Percentiles rank a stretch among this genome's conserved stretches.
These are phyloP conservation scores for Scaptodrosophila latifasciaeformis DNA, from an alignment of 2,888 invertebrate species.

Conservation along the genomic window DNA sequence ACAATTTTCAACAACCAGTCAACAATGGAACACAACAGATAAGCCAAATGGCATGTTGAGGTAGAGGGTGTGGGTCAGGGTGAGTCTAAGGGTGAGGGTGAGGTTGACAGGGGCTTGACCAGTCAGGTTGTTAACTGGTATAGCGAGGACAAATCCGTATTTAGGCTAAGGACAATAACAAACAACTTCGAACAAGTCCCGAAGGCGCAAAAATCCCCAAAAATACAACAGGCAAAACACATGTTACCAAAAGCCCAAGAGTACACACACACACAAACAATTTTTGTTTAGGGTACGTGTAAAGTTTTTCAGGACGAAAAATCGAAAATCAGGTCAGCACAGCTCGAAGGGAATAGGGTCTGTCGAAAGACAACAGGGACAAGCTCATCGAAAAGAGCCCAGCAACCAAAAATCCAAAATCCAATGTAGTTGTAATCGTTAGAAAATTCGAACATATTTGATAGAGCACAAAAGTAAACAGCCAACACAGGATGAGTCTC, in stretches of 20 bases:
- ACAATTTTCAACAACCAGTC: conserved; percentile 44
- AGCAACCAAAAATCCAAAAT: too few relatives aligned
- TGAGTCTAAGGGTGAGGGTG: neutral
- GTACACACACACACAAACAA: too few relatives aligned
- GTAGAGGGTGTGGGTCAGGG: neutral
- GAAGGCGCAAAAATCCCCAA: conserved; percentile 10
- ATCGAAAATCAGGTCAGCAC: conserved; percentile 62
- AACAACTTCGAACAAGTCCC: conserved; percentile 45
- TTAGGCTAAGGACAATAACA: conserved; percentile 46
- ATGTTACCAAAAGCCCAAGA: conserved; percentile 50
- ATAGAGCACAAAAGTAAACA: conserved; percentile 71
- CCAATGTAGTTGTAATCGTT: conserved; percentile 63
- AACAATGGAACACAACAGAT: neutral
- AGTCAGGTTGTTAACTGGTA: conserved; percentile 57
- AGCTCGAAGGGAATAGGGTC: conserved; percentile 8
- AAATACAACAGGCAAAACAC: conserved; percentile 62
- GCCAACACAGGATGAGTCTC: too few relatives aligned
- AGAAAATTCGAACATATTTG: conserved; percentile 72
- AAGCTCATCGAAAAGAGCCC: too few relatives aligned
- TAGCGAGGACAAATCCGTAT: conserved; percentile 60
- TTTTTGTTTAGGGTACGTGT: neutral
- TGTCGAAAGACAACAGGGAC: too few relatives aligned
- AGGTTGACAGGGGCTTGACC: neutral
- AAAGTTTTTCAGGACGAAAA: conserved; percentile 40
- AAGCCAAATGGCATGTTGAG: neutral